Evolutionary conservation across 2,888 invertebrate genomes (phyloP).

Genomic region (Piscicola geometra): DNA sequence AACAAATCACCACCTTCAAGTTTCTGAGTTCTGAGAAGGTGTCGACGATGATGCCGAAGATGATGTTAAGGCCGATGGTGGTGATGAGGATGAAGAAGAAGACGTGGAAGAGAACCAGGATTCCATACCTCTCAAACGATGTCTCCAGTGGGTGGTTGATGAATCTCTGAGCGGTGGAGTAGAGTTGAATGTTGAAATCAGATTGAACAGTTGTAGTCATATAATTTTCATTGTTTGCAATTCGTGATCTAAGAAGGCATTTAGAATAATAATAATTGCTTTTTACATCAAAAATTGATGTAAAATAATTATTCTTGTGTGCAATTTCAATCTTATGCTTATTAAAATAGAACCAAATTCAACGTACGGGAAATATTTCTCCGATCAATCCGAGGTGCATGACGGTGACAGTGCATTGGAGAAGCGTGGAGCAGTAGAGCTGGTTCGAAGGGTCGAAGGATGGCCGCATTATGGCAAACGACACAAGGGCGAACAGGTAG

Average conservation of each 20-base stretch:
- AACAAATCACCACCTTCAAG: constrained; percentile 53
- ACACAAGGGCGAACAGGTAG: constrained; percentile 55
- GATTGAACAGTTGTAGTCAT: too few species aligned
- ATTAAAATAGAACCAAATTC: background rate
- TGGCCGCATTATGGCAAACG: constrained; percentile 53
- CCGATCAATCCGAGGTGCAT: constrained; percentile 48
- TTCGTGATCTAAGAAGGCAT: too few species aligned
- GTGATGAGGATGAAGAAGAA: constrained; percentile 58
- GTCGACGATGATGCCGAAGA: constrained; percentile 58
- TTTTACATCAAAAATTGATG: too few species aligned
- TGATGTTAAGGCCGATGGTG: constrained; percentile 57
- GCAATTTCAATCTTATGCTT: too few species aligned
- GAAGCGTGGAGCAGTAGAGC: constrained; percentile 47
- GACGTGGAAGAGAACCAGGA: constrained; percentile 49
- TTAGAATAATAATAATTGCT: too few species aligned
- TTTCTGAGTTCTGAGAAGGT: constrained; percentile 57
- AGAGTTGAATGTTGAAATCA: too few species aligned
- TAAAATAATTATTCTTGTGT: too few species aligned
- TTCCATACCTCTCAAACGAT: constrained; percentile 44
- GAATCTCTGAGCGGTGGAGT: constrained; percentile 38
- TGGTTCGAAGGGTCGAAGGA: constrained; percentile 45
- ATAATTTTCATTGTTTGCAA: too few species aligned
- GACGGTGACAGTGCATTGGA: constrained; percentile 49
- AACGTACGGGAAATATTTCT: constrained; percentile 48
- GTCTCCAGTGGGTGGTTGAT: constrained; percentile 43